Evolutionary conservation across 2,113 vertebrate species (phyloP).

Genomic region (Maccullochella peelii): DNA sequence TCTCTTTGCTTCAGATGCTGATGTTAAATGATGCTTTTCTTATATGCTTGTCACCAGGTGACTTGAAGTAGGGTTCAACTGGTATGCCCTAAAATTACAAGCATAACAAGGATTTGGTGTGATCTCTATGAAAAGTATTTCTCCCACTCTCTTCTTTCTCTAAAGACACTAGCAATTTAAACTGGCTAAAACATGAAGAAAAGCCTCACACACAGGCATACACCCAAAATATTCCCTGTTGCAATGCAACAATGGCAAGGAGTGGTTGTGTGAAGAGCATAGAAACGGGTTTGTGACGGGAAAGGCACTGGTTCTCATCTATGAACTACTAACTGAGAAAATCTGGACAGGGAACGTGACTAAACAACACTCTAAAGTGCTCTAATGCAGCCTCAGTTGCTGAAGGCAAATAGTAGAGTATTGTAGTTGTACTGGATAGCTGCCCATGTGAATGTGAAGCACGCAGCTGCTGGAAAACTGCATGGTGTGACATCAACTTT

Average conservation of each 20-base stretch:
- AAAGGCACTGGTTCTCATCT: neutral
- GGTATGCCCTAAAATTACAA: too few species aligned
- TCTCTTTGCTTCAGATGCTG: too few species aligned
- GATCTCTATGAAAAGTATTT: neutral
- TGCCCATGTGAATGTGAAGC: neutral
- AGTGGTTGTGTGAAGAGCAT: neutral
- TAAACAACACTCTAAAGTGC: neutral
- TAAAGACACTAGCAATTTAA: neutral
- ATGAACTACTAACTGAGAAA: neutral
- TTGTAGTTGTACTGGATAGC: neutral
- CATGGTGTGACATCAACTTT: slow-evolving; percentile 35
- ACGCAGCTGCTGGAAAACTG: slow-evolving; percentile 6
- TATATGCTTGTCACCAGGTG: neutral
- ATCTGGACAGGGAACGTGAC: neutral
- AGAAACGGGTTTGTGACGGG: neutral
- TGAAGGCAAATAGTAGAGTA: neutral
- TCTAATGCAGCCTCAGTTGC: neutral
- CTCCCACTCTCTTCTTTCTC: neutral
- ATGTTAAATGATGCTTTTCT: neutral
- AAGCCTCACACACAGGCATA: neutral
- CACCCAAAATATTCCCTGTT: neutral
- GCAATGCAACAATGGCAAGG: neutral
- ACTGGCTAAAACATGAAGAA: neutral
- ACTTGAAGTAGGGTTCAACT: neutral
- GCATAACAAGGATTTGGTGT: too few species aligned